Base-by-base conservation (phyloP, 2,113 vertebrate species). In the Struthidea cinerea region DNA sequence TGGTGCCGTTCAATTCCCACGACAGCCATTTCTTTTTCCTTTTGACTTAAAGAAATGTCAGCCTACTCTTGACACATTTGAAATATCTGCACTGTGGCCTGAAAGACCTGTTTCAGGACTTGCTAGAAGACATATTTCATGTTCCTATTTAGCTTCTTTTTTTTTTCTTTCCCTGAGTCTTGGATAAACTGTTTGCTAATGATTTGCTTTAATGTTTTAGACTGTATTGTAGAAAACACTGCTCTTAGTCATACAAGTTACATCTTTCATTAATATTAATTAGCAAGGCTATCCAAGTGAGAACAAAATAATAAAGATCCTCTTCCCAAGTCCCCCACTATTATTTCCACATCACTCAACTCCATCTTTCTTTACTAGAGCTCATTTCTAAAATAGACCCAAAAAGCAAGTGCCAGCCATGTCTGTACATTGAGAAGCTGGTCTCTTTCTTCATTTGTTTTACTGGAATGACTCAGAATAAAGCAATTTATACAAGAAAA, bases 11-110 rank as follows among this genome's bases (percentile, higher is more conserved):
- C 10, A 3, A 79, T 88, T 87, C 27, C 63, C 32, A 22, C 1
- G 5, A 88, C 10, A 85, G 65, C 50, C 77, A 50, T 85, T 68
- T 94, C 52, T 94, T 89, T 82, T 78, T 92, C 39, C 57, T 79
- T 82, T 92, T 84, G 60, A 74, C 64, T 94, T 90, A 28, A 89
- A 80, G 67, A 89, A 89, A 71, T 55, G 60, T 41, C 88, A 94
- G 64, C 42, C 56, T 56, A 8, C 50, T 83, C 90, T 68, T 84
- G 86, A 75, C 64, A 84, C 37, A 19, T 79, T 47, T 88, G 90
- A 93, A 93, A 88, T 92, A 92, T 59, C 74, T 74, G 55, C n/a
- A 21, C 61, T 24, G 42, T 61, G 63, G 78, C 37, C 63, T 56
- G 41, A 37, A 82, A 60, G 79, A 76, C 33, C 59, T 74, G 24